Percentiles rank a stretch among this genome's conserved stretches.
phyloP scores from a whole-genome alignment of 2,888 invertebrate genomes.

The Macaria liturata region DNA sequence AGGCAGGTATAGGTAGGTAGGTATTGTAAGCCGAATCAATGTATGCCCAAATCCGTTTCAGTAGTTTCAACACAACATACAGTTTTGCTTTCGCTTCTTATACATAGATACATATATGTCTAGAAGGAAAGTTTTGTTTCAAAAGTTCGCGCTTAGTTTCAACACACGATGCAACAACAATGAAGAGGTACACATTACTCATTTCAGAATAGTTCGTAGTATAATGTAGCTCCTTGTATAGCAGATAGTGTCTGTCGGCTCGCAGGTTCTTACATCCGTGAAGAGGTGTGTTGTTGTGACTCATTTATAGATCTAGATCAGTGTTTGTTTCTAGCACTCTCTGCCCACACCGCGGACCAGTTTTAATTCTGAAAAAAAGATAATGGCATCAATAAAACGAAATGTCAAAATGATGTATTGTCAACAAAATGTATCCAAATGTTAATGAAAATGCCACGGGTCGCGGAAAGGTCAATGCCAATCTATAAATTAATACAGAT shows the following conservation, averaged over 20 bases:
- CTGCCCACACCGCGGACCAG: not conserved
- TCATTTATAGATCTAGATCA: not conserved
- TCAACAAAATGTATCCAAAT: slow-evolving; percentile 8
- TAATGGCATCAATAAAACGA: slow-evolving; percentile 4
- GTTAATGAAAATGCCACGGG: slow-evolving; percentile 17
- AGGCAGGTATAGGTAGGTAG: not conserved
- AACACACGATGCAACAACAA: not conserved
- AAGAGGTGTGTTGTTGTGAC: not conserved
- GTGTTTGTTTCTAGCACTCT: not conserved
- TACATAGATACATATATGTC: not conserved
- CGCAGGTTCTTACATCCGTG: not conserved
- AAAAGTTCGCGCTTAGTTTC: not conserved
- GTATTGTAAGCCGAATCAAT: not conserved
- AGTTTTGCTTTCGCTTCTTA: slow-evolving; percentile 5
- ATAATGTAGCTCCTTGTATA: not conserved
- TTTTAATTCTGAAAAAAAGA: not conserved
- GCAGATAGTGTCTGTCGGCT: not conserved
- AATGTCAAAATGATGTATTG: slow-evolving; percentile 19
- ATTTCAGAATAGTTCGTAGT: not conserved
- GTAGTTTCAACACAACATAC: not conserved
- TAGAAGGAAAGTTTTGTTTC: slow-evolving; percentile 7
- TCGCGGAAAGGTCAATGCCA: slow-evolving; percentile 16
- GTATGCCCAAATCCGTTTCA: not conserved
- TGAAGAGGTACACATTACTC: not conserved
- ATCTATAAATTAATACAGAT: slow-evolving; percentile 4